Evolutionary conservation across 2,113 vertebrate genomes (phyloP), one percentile per base, ranked within the genome.

Genomic region (Semicossyphus pulcher): DNA sequence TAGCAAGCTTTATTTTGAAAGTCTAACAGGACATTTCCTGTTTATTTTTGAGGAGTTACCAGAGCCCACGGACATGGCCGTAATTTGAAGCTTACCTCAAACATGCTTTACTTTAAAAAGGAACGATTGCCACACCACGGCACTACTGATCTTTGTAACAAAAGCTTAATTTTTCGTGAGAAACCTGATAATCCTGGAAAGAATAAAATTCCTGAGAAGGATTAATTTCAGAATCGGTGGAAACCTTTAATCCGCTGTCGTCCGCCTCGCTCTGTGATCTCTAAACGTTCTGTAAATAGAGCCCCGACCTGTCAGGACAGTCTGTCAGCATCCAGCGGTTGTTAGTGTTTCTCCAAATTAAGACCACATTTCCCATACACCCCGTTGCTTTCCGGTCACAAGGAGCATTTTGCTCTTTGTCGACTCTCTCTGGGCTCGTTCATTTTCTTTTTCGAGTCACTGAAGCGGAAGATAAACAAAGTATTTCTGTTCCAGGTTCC

Each of bases 401-500:
- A 41, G 42, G 58, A 49, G 48, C 37, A 36, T 62, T 62, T 53
- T 36, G 39, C 58, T 45, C 32, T 57, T 42, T 34, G 26, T 52
- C 69, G 28, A 37, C 69, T 45, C 37, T 44, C 16, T 53, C 48
- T 62, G 47, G 52, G 61, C 34, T 53, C 44, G 21, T 49, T 45
- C 51, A 47, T 39, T 63, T 56, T 65, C 18, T 54, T 54, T n/a
- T 21, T 28, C 7, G 69, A 54, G 32, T 63, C 34, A 28, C 34
- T 28, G 18, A 63, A 52, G 66, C 7, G 0, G 31, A 60, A 53
- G 21, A 39, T 54, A 60, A 72, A 66, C 11, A 47, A 4, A 23
- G 4, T 65, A 41, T 63, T 67, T 71, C 41, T 54, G 31, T 42
- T 54, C 32, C 51, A 51, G 21, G 18, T 67, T 76, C 41, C 31